Evolutionary conservation across 2,888 invertebrate species (phyloP), one percentile per base, ranked within the genome.

Genomic region (Conchocele bisecta): DNA sequence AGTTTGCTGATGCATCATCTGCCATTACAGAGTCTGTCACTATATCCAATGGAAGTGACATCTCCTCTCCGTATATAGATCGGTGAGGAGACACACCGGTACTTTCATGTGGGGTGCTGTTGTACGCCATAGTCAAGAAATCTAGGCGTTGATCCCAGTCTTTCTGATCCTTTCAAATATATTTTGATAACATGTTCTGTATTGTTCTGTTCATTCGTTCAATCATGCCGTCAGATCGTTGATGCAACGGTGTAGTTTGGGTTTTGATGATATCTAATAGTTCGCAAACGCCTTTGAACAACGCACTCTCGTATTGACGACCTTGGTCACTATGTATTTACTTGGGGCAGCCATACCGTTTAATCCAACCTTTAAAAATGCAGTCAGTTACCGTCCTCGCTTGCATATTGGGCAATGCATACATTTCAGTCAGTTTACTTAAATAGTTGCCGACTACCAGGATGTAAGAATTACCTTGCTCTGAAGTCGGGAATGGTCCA

Each of bases 181-280:
- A 33, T 39, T 56, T 56, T 11, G 56, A 56, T 5, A 56, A 13
- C 3, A 56, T 56, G 35, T 15, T 35, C 17, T 56, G 31, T 11
- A 56, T 7, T 22, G 37, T 39, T 31, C 41, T 13, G 20, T 41
- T 57, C 57, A 57, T 57, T 57, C 57, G 26, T 28, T 57, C 57
- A 3, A 57, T 39, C 35, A 77, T 42, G 13, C 77, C 81, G 35
- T 33, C 51, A 3, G 51, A 51, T 20, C 31, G 31, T 6, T 20
- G 51, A 17, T 51, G 51, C 26, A 51, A 51, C 5, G 51, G 33
- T 11, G 51, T 51, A 33, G 33, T 51, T 17, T 51, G 31, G 3
- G 31, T 20, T 9, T 51, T 31, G 22, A 13, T 51, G 5, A 51
- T 51, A 33, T 51, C 48, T 9, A 48, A 17, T 31, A 48, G 4